phyloP scores from a whole-genome alignment of 2,888 invertebrate species.

The Troilus luridus region DNA sequence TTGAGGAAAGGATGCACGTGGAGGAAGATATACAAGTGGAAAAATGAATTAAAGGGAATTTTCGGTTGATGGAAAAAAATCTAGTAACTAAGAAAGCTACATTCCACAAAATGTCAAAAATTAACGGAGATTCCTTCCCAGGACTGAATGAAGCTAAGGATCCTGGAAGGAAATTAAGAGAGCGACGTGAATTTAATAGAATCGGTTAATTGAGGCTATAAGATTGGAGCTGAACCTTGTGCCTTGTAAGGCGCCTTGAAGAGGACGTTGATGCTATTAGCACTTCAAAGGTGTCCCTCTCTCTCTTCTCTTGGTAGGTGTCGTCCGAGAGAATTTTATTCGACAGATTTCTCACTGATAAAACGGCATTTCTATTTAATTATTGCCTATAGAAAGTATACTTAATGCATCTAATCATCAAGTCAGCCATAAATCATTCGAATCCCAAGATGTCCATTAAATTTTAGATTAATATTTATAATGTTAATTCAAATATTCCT shows the following conservation, averaged over 20 bases:
- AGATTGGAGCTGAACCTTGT: constrained; percentile 9
- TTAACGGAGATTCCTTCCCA: neutral
- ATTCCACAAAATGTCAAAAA: neutral
- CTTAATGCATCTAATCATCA: neutral
- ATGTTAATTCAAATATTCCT: too few relatives aligned
- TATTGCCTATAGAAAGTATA: neutral
- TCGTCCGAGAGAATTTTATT: neutral
- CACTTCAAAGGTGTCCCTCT: neutral
- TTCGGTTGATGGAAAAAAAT: neutral
- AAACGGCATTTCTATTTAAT: neutral
- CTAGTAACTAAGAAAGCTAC: neutral
- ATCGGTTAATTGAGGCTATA: neutral
- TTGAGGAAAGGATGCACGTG: too few relatives aligned
- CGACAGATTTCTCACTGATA: neutral
- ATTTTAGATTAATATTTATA: too few relatives aligned
- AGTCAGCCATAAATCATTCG: neutral
- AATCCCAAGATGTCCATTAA: too few relatives aligned
- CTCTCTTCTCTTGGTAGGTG: neutral
- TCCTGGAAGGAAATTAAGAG: constrained; percentile 4
- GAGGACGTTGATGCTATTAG: neutral
- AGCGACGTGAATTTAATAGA: constrained; percentile 8
- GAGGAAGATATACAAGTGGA: too few relatives aligned
- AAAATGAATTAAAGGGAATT: too few relatives aligned
- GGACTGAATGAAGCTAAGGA: constrained; percentile 5
- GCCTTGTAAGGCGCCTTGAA: neutral